Evolutionary conservation across 2,888 invertebrate species (phyloP), one percentile per base, ranked within the genome.

Genomic region (Drosophila mayaguana): DNA sequence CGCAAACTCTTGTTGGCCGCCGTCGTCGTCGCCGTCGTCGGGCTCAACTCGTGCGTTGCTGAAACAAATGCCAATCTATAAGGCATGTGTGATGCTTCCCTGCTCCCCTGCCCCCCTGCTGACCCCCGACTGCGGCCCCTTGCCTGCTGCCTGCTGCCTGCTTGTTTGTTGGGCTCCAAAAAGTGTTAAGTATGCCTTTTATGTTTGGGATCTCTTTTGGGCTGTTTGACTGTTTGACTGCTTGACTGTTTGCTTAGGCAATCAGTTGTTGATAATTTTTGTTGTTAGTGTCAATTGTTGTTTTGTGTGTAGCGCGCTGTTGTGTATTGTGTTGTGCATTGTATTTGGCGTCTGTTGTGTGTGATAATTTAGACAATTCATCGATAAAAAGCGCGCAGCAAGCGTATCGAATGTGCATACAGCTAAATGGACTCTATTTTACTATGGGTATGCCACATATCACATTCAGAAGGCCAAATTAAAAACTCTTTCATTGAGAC

Each of bases 131-230:
- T n/a, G n/a, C n/a, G n/a, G 7, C 16, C 28, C 18, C 34, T 42
- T 14, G 16, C 40, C 16, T 22, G 48, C 50, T 14, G 20, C 80
- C 38, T n/a, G 38, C 2, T 38, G n/a, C 42, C 36, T 2, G 20
- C 82, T 89, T 76, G 82, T 87, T 84, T 84, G 82, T 87, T 87
- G 88, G 83, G 89, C 88, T 87, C 85, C 86, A 89, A 86, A 88
- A 87, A 87, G 87, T 87, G 89, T 87, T 90, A 89, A 87, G 84
- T 83, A 85, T 89, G 80, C 75, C 71, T 66, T 80, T 69, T 73
- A 66, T 78, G 75, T 62, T 75, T 63, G 71, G 71, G 56, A 70
- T 60, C 70, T 75, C 75, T 69, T 53, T 65, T 36, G 36, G 53
- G 51, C 51, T 53, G 36, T 43, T 64, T 53, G 60, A 34, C 63